phyloP scores from a whole-genome alignment of 2,888 invertebrate genomes.

The Cloeon dipterum region DNA sequence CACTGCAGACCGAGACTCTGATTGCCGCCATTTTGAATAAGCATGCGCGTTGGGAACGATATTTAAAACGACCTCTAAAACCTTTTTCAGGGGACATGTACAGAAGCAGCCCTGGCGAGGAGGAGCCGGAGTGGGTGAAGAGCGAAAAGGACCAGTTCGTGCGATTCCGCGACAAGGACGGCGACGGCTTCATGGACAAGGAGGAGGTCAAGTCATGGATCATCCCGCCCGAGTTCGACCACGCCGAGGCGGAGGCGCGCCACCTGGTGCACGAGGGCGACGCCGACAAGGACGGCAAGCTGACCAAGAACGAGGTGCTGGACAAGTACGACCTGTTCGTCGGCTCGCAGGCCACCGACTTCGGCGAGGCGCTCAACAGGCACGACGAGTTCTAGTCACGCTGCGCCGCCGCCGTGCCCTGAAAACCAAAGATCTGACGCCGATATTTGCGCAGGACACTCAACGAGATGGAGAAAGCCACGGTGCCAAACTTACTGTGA shows the following conservation, averaged over 20 bases:
- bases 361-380: conserved; percentile 81
- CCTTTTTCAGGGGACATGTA: conserved; percentile 56
- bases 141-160: conserved; percentile 82
- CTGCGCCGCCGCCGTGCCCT: no score
- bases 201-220: conserved; percentile 81
- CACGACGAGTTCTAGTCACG: conserved; percentile 84
- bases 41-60: no score
- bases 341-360: conserved; percentile 96
- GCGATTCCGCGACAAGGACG: conserved; percentile 58
- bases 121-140: conserved; percentile 89
- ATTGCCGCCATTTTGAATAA: no score
- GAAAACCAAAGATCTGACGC: conserved; percentile 1
- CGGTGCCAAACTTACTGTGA: no score
- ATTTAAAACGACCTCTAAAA: no score
- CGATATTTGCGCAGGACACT: no score
- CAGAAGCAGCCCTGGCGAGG: conserved; percentile 37
- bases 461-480: no score
- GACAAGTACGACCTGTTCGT: conserved; percentile 94
- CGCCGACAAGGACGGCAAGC: conserved; percentile 65
- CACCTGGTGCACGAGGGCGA: conserved; percentile 93
- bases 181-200: conserved; percentile 72
- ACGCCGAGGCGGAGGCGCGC: conserved; percentile 86
- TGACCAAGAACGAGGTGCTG: conserved; percentile 74
- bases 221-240: conserved; percentile 87
- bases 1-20: no score